Base-by-base conservation (phyloP, 1,140 invertebrate genomes). In the Apis florea region DNA sequence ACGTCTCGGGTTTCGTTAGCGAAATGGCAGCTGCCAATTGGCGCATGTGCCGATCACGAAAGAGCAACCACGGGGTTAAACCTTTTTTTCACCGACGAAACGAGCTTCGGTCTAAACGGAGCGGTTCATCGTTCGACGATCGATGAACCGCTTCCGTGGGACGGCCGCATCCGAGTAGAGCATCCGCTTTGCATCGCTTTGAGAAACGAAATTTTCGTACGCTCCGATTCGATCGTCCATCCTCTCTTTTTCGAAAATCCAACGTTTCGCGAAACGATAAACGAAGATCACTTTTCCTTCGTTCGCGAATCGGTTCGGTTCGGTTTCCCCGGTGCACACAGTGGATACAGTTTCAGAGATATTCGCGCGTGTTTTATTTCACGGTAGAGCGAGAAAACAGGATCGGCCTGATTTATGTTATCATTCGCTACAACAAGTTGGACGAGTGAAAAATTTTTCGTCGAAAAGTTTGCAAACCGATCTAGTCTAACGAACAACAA, bases 11-110 rank as follows among this genome's bases (percentile, higher is more conserved):
- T 75, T 77, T 87, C 86, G 85, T 88, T 88, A 85, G 72, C 76
- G 54, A 87, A 88, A 87, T 88, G 86, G 86, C 86, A 88, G 85
- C 86, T 88, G 86, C 85, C 86, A 87, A 88, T 88, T 88, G 85
- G 61, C 83, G 79, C 85, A 82, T 84, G 86, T 85, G 85, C 85
- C 81, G 85, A 86, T 86, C 59, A 78, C 63, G 81, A 79, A 53
- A 47, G 56, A 40, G 31, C 31, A 40, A 40, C 49, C 64, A n/a
- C 70, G 17, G 82, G 66, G 63, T 75, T 40, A 59, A 83, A n/a
- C n/a, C n/a, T 68, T 78, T 64, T 31, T 67, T 49, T 40, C 31
- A 58, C 64, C 15, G 54, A n/a, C 31, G 54, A 68, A 49, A 64
- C 15, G n/a, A 79, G 58, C 76, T 12, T 40, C 24, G 47, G 64